These are phyloP conservation scores for Sparus aurata DNA, from an alignment of 2,797 vertebrate genomes.

Conservation along the genomic window DNA sequence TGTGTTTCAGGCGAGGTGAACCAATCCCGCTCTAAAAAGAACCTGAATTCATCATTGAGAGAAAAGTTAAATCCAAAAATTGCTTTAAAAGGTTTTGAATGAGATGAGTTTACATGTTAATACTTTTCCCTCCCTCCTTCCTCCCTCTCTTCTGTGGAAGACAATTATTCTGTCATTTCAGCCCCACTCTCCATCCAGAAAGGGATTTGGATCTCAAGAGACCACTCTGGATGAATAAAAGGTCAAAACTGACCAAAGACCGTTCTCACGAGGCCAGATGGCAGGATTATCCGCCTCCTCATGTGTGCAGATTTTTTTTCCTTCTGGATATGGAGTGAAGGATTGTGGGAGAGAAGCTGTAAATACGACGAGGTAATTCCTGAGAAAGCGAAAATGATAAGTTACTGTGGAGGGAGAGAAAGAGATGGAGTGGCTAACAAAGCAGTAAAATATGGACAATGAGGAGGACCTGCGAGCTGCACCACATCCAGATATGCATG, in stretches of 20 bases:
- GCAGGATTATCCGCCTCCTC: slow-evolving; percentile 20
- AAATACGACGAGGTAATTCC: slow-evolving; percentile 53
- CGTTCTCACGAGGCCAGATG: not conserved
- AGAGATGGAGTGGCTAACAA: slow-evolving; percentile 63
- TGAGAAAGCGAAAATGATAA: slow-evolving; percentile 49
- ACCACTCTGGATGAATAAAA: slow-evolving; percentile 8
- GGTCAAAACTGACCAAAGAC: slow-evolving; percentile 24
- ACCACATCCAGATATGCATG: slow-evolving; percentile 78
- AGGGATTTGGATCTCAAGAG: slow-evolving; percentile 21
- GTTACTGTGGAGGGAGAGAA: slow-evolving; percentile 19
- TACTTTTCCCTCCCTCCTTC: not conserved
- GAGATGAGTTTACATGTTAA: not conserved
- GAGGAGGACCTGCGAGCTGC: slow-evolving; percentile 53
- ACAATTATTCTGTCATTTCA: slow-evolving; percentile 28
- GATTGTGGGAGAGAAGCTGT: slow-evolving; percentile 40
- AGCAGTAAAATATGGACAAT: slow-evolving; percentile 66
- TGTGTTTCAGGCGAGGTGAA: no score
- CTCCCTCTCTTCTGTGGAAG: not conserved
- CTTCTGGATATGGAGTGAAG: slow-evolving; percentile 28
- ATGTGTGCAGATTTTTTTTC: not conserved
- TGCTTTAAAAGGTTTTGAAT: not conserved
- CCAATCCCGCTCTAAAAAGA: not conserved
- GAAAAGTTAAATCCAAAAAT: not conserved
- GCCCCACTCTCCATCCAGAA: not conserved
- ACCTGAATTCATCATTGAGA: not conserved